Conservation (phyloP, 2,113 vertebrate species). For the Megaleporinus macrocephalus region DNA sequence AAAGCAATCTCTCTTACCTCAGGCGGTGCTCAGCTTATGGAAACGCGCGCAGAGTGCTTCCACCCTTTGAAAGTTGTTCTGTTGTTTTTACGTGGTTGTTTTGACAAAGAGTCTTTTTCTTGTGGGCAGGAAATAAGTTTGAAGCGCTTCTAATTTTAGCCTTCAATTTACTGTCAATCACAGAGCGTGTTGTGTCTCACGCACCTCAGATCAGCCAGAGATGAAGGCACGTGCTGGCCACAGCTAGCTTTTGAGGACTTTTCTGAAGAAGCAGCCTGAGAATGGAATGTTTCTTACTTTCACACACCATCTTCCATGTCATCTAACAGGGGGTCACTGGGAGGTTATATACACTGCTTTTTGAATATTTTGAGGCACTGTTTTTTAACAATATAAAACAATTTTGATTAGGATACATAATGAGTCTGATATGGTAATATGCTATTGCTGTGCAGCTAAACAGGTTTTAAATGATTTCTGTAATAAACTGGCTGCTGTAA, state of each 20-base stretch:
- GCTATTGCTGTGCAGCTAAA: no score
- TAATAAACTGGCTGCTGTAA: no score
- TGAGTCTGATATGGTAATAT: no score
- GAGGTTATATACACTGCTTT: no score
- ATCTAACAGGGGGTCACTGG: no score
- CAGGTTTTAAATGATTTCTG: no score
- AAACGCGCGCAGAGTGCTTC: not conserved
- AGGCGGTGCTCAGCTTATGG: not conserved
- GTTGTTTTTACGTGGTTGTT: conserved; percentile 26
- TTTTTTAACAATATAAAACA: no score
- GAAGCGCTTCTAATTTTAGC: conserved; percentile 34
- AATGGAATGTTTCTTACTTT: not conserved
- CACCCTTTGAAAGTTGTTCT: conserved; percentile 32
- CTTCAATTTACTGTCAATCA: conserved; percentile 8
- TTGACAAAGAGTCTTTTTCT: conserved; percentile 32
- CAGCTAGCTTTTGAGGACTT: not conserved
- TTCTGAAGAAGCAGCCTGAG: not conserved
- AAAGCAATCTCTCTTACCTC: not conserved
- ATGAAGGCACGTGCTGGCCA: conserved; percentile 13
- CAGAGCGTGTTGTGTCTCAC: conserved; percentile 19
- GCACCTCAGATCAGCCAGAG: conserved; percentile 19
- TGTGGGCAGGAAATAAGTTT: conserved; percentile 39
- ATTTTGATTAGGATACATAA: no score
- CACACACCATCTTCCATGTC: not conserved
- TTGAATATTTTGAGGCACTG: no score